Percentiles rank a stretch among this genome's conserved stretches.
These are phyloP conservation scores for Aldabrachelys gigantea DNA, from an alignment of 2,113 vertebrate species.

Conservation along the genomic window DNA sequence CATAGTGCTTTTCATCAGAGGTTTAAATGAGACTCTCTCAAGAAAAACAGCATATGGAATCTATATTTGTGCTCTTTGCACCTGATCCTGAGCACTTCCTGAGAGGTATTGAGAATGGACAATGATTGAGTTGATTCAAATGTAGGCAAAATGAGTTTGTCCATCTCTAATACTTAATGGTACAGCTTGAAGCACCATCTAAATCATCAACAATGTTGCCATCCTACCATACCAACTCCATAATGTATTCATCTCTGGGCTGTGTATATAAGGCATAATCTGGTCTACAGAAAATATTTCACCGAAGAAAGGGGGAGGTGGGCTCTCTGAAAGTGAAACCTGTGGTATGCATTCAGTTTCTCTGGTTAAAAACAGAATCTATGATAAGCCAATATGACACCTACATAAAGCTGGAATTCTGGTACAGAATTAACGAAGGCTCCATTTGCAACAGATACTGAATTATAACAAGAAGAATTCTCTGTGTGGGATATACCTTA, in stretches of 20 bases:
- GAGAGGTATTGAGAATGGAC: not conserved
- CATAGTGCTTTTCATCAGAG: not conserved
- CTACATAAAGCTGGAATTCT: conserved; percentile 41
- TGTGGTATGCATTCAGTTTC: not conserved
- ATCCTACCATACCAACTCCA: rapidly evolving
- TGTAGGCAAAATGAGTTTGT: rapidly evolving
- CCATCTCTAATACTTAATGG: rapidly evolving
- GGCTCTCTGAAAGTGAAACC: not conserved
- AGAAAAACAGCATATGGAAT: not conserved
- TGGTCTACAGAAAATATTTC: rapidly evolving
- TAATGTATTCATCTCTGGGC: rapidly evolving
- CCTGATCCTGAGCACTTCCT: not conserved
- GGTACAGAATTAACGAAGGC: not conserved
- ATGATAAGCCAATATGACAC: conserved; percentile 49
- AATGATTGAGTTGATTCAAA: not conserved
- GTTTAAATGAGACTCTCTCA: not conserved
- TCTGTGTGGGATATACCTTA: conserved; percentile 51
- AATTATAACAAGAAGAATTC: conserved; percentile 36
- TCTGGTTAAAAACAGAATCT: conserved; percentile 26
- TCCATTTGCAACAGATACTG: not conserved
- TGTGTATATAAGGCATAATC: rapidly evolving
- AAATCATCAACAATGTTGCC: not conserved
- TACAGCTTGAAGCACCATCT: not conserved
- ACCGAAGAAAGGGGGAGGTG: not conserved
- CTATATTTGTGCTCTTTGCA: not conserved